Percentiles rank a stretch among this genome's conserved stretches.
Evolutionary conservation across 2,888 invertebrate species (phyloP).

Genomic region (Linnaemya tessellans): DNA sequence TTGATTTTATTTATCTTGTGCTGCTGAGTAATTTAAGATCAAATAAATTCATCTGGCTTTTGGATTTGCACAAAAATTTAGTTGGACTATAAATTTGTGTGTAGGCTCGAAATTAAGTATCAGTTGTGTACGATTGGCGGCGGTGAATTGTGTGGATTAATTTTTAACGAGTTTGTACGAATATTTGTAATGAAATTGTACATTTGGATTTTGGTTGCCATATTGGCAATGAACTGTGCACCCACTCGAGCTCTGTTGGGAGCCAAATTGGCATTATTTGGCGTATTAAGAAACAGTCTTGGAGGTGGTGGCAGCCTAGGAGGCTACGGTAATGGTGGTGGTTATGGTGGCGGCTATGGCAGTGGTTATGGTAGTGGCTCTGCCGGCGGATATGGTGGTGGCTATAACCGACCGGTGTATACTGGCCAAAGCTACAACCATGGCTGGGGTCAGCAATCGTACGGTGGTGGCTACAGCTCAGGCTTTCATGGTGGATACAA

Average conservation of each 20-base stretch:
- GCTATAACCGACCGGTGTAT: conserved; percentile 66
- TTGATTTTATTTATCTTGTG: conserved; percentile 36
- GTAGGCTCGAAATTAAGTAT: conserved; percentile 75
- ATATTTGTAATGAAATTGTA: conserved; percentile 76
- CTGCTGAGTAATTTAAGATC: conserved; percentile 50
- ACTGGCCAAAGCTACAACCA: conserved; percentile 54
- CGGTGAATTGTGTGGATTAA: conserved; percentile 47
- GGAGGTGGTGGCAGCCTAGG: conserved; percentile 57
- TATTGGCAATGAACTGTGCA: conserved; percentile 75
- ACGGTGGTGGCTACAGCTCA: conserved; percentile 58
- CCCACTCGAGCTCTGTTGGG: conserved; percentile 79
- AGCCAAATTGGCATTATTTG: conserved; percentile 79
- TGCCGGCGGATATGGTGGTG: conserved; percentile 22
- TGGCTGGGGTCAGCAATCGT: conserved; percentile 68
- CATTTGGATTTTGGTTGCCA: conserved; percentile 74
- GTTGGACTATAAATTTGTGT: conserved; percentile 80
- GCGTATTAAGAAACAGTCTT: conserved; percentile 74
- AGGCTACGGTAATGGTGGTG: conserved; percentile 33
- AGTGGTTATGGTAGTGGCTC: conserved; percentile 46
- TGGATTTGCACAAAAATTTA: conserved; percentile 38
- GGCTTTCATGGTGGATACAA: conserved; percentile 30
- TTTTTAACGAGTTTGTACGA: neutral
- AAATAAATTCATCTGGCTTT: conserved; percentile 53
- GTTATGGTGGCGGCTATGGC: conserved; percentile 45
- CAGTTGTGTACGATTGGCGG: conserved; percentile 76